phyloP scores from a whole-genome alignment of 2,113 vertebrate species.

The Strigops habroptila region DNA sequence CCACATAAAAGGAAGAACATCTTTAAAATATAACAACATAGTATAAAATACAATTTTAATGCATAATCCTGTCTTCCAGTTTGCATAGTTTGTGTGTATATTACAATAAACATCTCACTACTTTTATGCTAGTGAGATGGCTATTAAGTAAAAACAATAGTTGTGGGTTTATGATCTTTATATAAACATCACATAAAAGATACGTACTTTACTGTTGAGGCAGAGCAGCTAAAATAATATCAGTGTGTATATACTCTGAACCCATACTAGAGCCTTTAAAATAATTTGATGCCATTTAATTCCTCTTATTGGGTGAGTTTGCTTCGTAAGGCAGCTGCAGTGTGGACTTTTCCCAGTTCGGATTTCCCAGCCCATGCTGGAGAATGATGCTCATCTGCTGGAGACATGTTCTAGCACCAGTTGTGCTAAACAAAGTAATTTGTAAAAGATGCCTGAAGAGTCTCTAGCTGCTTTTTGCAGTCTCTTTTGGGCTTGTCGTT shows the following conservation, averaged over 20 bases:
- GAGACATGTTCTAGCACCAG: not conserved
- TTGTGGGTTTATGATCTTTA: conserved; percentile 1
- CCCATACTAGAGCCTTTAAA: not conserved
- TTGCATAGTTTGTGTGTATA: not conserved
- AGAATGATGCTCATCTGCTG: not conserved
- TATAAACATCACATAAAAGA: not conserved
- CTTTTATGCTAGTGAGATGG: not conserved
- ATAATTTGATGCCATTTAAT: not conserved
- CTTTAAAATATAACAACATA: not conserved
- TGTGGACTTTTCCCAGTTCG: not conserved
- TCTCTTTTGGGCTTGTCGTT: not conserved
- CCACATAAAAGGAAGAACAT: not conserved
- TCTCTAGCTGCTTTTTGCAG: not conserved
- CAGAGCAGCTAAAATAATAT: not conserved
- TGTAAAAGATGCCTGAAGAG: not conserved
- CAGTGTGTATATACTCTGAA: not conserved
- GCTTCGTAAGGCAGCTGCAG: not conserved
- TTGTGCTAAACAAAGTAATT: not conserved
- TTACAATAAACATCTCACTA: not conserved
- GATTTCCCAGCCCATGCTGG: not conserved
- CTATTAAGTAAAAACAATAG: not conserved
- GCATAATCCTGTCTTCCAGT: not conserved
- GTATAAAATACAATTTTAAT: not conserved
- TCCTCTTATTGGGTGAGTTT: not conserved
- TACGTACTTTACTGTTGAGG: not conserved